A percentile compares a stretch with the other conserved stretches of the same genome.
Evolutionary conservation across 2,113 vertebrate genomes (phyloP).

Genomic region (Alces alces): DNA sequence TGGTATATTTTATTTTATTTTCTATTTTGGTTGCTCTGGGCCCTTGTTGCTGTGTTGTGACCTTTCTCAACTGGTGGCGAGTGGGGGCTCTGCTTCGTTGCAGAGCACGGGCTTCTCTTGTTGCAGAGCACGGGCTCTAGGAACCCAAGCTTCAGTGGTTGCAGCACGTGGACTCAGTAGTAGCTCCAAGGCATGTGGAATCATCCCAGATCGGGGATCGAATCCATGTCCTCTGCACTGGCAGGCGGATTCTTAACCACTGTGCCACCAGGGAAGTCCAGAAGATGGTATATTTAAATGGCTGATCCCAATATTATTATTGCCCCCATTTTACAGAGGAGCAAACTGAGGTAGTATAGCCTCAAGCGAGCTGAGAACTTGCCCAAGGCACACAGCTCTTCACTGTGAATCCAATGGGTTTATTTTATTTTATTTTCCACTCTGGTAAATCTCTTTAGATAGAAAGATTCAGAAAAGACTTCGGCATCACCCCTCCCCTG

Average conservation of each 20-base stretch:
- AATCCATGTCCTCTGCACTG: not conserved
- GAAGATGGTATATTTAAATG: not conserved
- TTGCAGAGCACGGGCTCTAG: not conserved
- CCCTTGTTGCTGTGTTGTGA: not conserved
- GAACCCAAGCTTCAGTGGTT: not conserved
- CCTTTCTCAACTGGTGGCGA: not conserved
- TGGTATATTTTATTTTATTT: not conserved
- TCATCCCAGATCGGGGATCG: not conserved
- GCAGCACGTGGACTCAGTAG: not conserved
- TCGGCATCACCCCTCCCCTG: accelerated
- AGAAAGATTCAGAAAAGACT: not conserved
- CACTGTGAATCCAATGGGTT: accelerated
- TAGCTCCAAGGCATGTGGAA: not conserved
- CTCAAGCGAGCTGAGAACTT: not conserved
- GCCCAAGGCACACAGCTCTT: not conserved
- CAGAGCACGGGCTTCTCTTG: not conserved
- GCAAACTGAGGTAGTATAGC: not conserved
- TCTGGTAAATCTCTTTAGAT: not conserved
- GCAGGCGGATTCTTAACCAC: not conserved
- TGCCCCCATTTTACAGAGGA: not conserved
- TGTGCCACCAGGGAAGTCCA: not conserved
- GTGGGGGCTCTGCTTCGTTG: not conserved
- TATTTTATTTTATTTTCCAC: not conserved
- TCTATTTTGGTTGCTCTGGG: not conserved
- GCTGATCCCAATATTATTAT: not conserved